phyloP scores from a whole-genome alignment of 1,140 invertebrate species.

The Atopsyche davidsoni region DNA sequence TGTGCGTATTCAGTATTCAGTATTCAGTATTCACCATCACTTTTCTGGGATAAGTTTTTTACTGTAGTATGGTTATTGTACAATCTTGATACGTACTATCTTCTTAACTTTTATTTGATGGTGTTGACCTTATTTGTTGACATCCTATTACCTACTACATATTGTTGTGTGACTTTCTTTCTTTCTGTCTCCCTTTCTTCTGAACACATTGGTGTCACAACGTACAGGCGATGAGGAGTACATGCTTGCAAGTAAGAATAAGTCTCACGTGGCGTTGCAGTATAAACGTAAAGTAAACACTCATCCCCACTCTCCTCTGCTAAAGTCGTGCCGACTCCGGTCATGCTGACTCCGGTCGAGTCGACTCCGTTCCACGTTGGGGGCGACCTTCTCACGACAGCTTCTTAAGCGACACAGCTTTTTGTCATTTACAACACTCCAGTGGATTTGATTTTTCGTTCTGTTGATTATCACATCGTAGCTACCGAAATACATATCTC shows the following conservation, averaged over 20 bases:
- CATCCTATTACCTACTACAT: slow-evolving; percentile 17
- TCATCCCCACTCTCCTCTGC: slow-evolving; percentile 24
- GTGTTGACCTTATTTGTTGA: slow-evolving; percentile 17
- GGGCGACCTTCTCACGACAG: background rate
- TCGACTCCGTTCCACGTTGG: background rate
- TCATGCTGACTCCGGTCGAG: too few species aligned
- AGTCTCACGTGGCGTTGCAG: slow-evolving; percentile 26
- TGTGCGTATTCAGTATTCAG: slow-evolving; percentile 3
- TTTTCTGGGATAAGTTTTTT: too few species aligned
- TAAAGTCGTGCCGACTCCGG: slow-evolving; percentile 6
- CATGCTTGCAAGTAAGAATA: slow-evolving; percentile 30
- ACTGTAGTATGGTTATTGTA: too few species aligned
- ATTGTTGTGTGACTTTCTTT: slow-evolving; percentile 29
- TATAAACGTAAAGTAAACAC: slow-evolving; percentile 21
- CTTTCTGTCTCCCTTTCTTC: slow-evolving; percentile 29
- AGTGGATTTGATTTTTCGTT: slow-evolving; percentile 23
- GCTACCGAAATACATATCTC: too few species aligned
- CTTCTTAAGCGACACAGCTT: background rate
- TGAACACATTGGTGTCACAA: slow-evolving; percentile 27
- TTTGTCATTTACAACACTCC: slow-evolving; percentile 11
- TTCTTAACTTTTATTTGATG: slow-evolving; percentile 9
- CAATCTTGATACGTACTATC: background rate
- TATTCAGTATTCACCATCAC: slow-evolving; percentile 10
- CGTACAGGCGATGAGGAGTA: slow-evolving; percentile 30
- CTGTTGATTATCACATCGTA: too few species aligned